phyloP scores from a whole-genome alignment of 2,113 vertebrate genomes.

The Coregonus clupeaformis region DNA sequence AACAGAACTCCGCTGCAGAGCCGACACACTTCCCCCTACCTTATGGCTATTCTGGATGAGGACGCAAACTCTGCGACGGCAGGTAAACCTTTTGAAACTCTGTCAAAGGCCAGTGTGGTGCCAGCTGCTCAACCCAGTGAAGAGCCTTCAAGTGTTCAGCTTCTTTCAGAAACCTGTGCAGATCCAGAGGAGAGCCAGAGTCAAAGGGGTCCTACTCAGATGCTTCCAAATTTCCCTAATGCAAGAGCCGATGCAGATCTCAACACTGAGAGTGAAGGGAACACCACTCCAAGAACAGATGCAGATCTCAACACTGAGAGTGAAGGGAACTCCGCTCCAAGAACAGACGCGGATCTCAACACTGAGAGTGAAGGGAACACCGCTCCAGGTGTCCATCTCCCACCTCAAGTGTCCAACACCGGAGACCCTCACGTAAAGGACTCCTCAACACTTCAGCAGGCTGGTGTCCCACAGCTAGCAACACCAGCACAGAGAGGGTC shows the following conservation, averaged over 20 bases:
- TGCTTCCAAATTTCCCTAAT: constrained; percentile 46
- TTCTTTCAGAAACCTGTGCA: constrained; percentile 60
- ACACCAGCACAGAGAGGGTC: constrained; percentile 44
- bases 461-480: constrained; percentile 31
- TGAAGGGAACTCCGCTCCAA: too few species aligned
- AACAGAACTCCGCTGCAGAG: constrained; percentile 67
- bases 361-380: constrained; percentile 49
- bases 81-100: constrained; percentile 72
- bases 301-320: too few species aligned
- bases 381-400: constrained; percentile 49
- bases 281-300: too few species aligned
- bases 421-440: constrained; percentile 64
- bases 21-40: constrained; percentile 78
- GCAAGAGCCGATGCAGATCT: constrained; percentile 72
- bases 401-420: not conserved
- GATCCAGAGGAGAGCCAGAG: constrained; percentile 62
- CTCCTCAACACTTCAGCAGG: constrained; percentile 42
- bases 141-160: constrained; percentile 69
- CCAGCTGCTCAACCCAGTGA: constrained; percentile 54
- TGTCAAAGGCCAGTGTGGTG: constrained; percentile 72
- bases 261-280: constrained; percentile 6
- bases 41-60: constrained; percentile 86
- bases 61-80: constrained; percentile 76
- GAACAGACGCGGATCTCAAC: too few species aligned
- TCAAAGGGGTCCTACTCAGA: constrained; percentile 28